Evolutionary conservation across 2,888 invertebrate species (phyloP), one percentile per base, ranked within the genome.

Genomic region (Acronicta aceris): DNA sequence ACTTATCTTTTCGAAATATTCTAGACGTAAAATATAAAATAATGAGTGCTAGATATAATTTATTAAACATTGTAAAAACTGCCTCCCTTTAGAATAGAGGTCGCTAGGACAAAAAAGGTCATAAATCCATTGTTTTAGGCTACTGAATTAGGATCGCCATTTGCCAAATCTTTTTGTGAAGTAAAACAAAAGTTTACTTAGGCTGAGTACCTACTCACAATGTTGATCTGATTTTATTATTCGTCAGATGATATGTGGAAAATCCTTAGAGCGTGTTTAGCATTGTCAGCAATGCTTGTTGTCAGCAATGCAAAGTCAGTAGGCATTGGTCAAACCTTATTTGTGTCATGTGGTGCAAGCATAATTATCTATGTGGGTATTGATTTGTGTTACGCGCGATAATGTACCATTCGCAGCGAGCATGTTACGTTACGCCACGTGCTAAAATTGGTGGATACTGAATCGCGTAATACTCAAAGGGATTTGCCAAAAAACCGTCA

Each of bases 51-150:
- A 33, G 38, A 43, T 27, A 45, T 41, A 33, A 51, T 64, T 58
- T 49, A 71, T 49, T 71, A 69, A 71, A 56, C 60, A 65, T 51
- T 15, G 33, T 49, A 54, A 55, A 57, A 43, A 65, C 54, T 42
- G 50, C 33, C 27, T 40, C 51, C 41, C 48, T 21, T 43, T 41
- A 36, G 52, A 62, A 52, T 55, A 40, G 45, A 71, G 66, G 51
- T 57, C 49, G 43, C 30, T n/a, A 65, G 51, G 51, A 59, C 53
- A 62, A 61, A 75, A 59, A 50, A 53, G 16, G 8, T 38, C 48
- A 48, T 67, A 73, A 73, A 71, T 71, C 59, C 60, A 63, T 75
- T 73, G 72, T 75, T 63, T 63, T 50, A 57, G 50, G 49, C 16
- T 33, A 30, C 68, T 56, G 43, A 73, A 67, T 63, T 67, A 45